phyloP scores from a whole-genome alignment of 2,797 vertebrate genomes.

The Hydrocynus forskahlii region DNA sequence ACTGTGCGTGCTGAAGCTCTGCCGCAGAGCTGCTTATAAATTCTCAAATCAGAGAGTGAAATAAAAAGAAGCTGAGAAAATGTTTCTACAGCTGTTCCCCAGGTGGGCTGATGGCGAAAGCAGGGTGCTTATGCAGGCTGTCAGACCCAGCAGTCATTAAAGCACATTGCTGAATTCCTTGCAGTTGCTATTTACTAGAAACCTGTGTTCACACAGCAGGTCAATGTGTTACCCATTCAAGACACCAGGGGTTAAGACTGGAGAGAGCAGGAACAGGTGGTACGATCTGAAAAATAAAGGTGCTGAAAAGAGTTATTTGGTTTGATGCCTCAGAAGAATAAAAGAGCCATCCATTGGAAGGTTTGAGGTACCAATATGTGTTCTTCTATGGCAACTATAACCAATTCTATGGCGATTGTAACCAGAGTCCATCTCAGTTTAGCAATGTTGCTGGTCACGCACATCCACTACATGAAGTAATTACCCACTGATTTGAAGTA shows the following conservation, averaged over 20 bases:
- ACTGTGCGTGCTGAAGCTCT: constrained; percentile 55
- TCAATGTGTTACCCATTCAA: background rate
- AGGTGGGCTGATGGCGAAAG: constrained; percentile 49
- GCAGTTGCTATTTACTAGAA: constrained; percentile 8
- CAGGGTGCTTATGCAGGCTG: background rate
- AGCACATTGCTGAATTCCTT: constrained; percentile 46
- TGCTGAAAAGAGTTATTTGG: background rate
- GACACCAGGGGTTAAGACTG: background rate
- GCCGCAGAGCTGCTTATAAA: constrained; percentile 53
- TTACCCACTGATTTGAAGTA: too few relatives aligned
- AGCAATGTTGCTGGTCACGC: too few relatives aligned
- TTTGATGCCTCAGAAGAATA: background rate
- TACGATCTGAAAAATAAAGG: background rate
- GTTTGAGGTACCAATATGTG: too few relatives aligned
- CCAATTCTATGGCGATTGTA: too few relatives aligned
- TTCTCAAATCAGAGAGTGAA: constrained; percentile 58
- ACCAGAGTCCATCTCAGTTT: too few relatives aligned
- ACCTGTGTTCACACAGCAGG: background rate
- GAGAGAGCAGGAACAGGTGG: background rate
- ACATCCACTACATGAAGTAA: too few relatives aligned
- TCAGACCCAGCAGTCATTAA: background rate
- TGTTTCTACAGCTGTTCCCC: constrained; percentile 73
- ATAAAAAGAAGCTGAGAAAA: constrained; percentile 53
- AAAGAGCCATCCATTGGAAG: too few relatives aligned
- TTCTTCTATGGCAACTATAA: too few relatives aligned